A percentile compares a stretch with the other conserved stretches of the same genome.
Conservation (phyloP, 2,113 vertebrate genomes). For the Columba livia region DNA sequence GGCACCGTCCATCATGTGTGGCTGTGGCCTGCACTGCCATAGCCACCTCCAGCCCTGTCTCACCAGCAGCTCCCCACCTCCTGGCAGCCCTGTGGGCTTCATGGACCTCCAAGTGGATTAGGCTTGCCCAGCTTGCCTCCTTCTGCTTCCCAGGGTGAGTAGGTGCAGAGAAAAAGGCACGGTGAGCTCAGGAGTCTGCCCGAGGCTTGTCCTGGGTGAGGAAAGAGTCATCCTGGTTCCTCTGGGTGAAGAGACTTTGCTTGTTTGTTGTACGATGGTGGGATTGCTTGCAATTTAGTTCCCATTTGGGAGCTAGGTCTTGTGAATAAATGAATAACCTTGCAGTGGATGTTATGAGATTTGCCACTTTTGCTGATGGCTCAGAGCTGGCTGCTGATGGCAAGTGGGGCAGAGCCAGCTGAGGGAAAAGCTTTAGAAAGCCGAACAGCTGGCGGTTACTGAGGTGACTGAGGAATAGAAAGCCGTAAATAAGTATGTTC, state of each 20-base stretch:
- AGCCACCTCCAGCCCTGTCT: not conserved
- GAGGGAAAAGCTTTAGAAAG: slow-evolving; percentile 14
- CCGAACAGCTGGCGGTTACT: not conserved
- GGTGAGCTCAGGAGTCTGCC: not conserved
- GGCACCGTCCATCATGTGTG: accelerated
- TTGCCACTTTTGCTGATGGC: not conserved
- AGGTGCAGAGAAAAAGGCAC: not conserved
- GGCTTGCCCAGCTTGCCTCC: not conserved
- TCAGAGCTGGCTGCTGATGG: not conserved
- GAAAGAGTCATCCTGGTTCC: not conserved
- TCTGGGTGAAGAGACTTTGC: not conserved
- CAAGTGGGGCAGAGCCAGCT: not conserved
- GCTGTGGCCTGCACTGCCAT: accelerated
- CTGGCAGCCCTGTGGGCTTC: not conserved
- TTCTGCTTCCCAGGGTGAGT: not conserved
- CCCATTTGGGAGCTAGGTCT: not conserved
- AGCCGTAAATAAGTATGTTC: not conserved
- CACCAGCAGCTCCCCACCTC: not conserved
- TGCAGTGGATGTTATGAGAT: not conserved
- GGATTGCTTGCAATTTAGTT: not conserved
- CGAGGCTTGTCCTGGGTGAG: not conserved
- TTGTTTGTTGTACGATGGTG: not conserved
- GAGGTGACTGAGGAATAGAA: not conserved
- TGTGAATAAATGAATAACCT: not conserved
- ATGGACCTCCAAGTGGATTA: accelerated